Evolutionary conservation across 2,888 invertebrate species (phyloP).

Genomic region (Drosophila quinaria): DNA sequence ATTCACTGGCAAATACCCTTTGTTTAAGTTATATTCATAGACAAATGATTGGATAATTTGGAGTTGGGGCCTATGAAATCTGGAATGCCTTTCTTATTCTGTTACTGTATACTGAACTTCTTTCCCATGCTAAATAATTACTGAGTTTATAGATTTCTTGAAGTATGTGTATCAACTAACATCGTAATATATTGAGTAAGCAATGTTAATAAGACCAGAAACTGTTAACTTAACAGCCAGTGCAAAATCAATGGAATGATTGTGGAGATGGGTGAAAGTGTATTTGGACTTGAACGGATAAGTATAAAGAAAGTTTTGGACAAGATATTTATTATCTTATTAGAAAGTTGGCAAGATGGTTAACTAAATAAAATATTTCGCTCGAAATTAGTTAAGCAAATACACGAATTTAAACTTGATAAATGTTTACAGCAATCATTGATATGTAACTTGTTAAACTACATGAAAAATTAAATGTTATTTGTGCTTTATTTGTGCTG

Average conservation of each 20-base stretch:
- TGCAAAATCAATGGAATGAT: neutral
- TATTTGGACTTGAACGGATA: constrained; percentile 23
- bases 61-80: neutral
- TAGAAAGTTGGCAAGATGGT: constrained; percentile 25
- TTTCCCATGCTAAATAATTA: neutral
- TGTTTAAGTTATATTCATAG: no score
- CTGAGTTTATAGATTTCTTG: neutral
- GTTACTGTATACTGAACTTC: neutral
- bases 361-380: constrained; percentile 26
- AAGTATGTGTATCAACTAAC: neutral
- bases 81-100: neutral
- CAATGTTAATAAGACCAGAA: neutral
- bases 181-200: neutral
- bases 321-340: constrained; percentile 30
- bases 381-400: constrained; percentile 35
- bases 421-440: constrained; percentile 45
- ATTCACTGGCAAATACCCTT: neutral
- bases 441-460: constrained; percentile 19
- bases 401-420: constrained; percentile 62
- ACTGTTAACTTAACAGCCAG: constrained; percentile 1
- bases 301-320: constrained; percentile 13
- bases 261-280: neutral
- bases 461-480: constrained; percentile 23
- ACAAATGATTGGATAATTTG: neutral
- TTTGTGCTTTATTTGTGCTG: constrained; percentile 34